A percentile compares a stretch with the other conserved stretches of the same genome.
phyloP scores from a whole-genome alignment of 2,797 vertebrate species.

The Philypnodon macrostomus region DNA sequence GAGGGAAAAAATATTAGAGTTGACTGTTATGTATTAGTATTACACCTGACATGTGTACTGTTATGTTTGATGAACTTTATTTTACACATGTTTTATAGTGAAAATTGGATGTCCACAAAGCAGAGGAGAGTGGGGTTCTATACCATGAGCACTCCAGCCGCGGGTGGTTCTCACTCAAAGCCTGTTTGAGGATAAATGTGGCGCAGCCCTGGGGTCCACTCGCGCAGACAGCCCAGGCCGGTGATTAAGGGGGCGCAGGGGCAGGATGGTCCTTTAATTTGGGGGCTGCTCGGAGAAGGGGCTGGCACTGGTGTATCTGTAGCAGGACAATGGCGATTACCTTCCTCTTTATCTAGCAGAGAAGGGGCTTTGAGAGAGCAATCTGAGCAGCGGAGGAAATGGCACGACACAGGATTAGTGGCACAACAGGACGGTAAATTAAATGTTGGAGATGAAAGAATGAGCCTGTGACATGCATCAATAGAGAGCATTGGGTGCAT shows the following conservation, averaged over 20 bases:
- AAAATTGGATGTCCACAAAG: conserved; percentile 46
- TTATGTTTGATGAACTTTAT: no score
- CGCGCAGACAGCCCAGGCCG: conserved; percentile 77
- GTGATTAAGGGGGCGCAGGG: conserved; percentile 83
- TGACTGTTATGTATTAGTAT: no score
- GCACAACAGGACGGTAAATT: conserved; percentile 94
- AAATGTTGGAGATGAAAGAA: conserved; percentile 97
- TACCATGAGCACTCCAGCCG: conserved; percentile 62
- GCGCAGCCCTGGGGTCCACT: conserved; percentile 78
- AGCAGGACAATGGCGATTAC: conserved; percentile 95
- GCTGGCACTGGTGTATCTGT: conserved; percentile 87
- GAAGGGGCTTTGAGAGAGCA: conserved; percentile 94
- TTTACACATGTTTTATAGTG: conserved; percentile 16
- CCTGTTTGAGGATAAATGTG: conserved; percentile 83
- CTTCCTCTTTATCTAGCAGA: conserved; percentile 97
- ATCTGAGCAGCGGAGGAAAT: conserved; percentile 97
- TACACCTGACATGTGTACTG: no score
- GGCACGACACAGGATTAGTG: conserved; percentile 98
- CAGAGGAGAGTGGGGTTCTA: conserved; percentile 53
- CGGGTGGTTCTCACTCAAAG: conserved; percentile 73
- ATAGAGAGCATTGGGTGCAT: conserved; percentile 83
- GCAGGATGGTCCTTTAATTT: conserved; percentile 84
- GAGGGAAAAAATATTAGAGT: no score
- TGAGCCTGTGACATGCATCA: conserved; percentile 87
- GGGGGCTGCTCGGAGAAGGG: conserved; percentile 80